phyloP scores from a whole-genome alignment of 2,888 invertebrate genomes.

The Acanthococcus lagerstroemiae region DNA sequence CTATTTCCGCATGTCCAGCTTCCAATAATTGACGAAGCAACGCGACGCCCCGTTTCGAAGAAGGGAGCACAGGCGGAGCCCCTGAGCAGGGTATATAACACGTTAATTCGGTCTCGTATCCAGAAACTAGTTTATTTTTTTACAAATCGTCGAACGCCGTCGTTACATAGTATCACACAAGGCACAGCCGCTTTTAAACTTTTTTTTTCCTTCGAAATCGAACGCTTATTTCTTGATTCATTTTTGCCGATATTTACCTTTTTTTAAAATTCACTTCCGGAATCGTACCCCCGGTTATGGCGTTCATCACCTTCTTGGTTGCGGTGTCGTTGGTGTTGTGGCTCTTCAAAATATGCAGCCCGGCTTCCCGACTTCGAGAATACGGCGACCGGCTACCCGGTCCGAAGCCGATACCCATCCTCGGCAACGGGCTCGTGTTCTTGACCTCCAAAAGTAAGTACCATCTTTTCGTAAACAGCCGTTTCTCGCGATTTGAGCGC shows the following conservation, averaged over 20 bases:
- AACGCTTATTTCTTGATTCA: too few species aligned
- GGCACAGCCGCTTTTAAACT: too few species aligned
- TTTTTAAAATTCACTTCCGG: too few species aligned
- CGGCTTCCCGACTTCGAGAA: not conserved
- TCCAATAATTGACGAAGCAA: too few species aligned
- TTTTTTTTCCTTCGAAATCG: too few species aligned
- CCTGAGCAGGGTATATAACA: not conserved
- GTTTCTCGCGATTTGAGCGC: too few species aligned
- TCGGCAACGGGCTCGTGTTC: constrained; percentile 11
- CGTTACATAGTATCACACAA: too few species aligned
- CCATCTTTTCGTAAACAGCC: not conserved
- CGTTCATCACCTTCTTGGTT: not conserved
- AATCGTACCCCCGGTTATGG: too few species aligned
- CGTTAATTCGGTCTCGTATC: not conserved
- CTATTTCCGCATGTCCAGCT: too few species aligned
- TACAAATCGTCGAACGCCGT: not conserved
- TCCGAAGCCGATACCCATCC: not conserved
- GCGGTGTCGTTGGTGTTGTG: not conserved
- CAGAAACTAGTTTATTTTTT: not conserved
- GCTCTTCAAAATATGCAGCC: not conserved
- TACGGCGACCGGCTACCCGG: not conserved
- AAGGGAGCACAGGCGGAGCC: too few species aligned
- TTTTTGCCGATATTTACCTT: too few species aligned
- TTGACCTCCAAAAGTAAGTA: constrained; percentile 4
- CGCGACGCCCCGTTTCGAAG: too few species aligned